phyloP scores from a whole-genome alignment of 2,888 invertebrate genomes.

The Lamellibrachia columna region DNA sequence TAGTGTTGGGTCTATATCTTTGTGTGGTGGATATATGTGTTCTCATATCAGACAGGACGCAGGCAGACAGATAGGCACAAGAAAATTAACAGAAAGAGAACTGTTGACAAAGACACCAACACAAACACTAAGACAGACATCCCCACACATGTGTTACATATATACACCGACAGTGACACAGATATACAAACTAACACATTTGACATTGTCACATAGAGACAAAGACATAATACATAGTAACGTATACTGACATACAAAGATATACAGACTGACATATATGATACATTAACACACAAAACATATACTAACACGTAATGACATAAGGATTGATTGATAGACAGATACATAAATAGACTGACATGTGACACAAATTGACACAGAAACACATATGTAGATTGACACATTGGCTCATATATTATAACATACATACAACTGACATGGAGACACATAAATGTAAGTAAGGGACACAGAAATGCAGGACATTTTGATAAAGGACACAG shows the following conservation, averaged over 20 bases:
- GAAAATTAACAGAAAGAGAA: not conserved
- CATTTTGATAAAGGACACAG: no score
- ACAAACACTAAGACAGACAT: not conserved
- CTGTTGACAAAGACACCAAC: not conserved
- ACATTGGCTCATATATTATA: no score
- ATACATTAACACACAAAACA: not conserved
- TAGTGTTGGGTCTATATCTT: not conserved
- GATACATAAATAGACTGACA: no score
- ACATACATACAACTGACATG: no score
- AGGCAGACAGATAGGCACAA: not conserved
- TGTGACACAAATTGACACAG: no score
- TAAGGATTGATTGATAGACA: not conserved
- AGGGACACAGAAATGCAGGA: no score
- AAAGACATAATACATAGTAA: not conserved
- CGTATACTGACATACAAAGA: not conserved
- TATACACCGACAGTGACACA: not conserved
- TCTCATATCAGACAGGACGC: not conserved
- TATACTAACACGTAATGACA: not conserved
- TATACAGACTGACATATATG: not conserved
- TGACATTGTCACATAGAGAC: not conserved
- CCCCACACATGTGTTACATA: not conserved
- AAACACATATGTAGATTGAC: no score
- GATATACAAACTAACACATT: not conserved
- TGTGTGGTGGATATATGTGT: not conserved
- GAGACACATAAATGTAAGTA: no score